Evolutionary conservation across 2,113 vertebrate species (phyloP).

Genomic region (Argyrosomus japonicus): DNA sequence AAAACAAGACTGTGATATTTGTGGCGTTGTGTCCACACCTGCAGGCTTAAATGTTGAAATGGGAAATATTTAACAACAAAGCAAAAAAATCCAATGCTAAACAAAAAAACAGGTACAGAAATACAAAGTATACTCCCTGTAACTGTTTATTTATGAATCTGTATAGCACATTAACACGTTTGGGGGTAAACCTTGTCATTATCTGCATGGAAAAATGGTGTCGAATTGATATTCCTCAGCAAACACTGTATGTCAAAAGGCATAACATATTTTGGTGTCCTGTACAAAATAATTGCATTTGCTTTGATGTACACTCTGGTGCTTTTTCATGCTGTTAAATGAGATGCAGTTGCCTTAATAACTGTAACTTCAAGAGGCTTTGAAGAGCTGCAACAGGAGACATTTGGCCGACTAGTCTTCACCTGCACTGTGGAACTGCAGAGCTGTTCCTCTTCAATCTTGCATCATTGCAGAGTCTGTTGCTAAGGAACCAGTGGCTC

Average conservation of each 20-base stretch:
- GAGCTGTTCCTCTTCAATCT: conserved; percentile 78
- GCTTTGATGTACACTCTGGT: conserved; percentile 18
- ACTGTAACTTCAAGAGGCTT: conserved; percentile 34
- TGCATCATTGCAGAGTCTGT: conserved; percentile 85
- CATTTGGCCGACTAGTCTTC: conserved; percentile 63
- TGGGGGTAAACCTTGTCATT: background rate
- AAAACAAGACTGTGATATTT: background rate
- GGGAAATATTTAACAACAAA: conserved; percentile 16
- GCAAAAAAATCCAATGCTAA: background rate
- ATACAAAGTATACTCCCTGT: background rate
- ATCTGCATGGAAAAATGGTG: background rate
- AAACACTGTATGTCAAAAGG: background rate
- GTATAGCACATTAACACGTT: background rate
- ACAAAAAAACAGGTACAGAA: background rate
- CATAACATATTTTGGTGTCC: conserved; percentile 1
- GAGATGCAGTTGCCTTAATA: conserved; percentile 34
- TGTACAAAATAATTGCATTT: background rate
- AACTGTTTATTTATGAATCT: background rate
- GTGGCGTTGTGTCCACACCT: conserved; percentile 11
- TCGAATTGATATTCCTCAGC: conserved; percentile 15
- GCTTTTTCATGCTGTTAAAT: conserved; percentile 21
- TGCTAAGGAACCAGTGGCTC: conserved; percentile 85
- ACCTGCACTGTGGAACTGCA: conserved; percentile 82
- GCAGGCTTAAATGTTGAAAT: conserved; percentile 21
- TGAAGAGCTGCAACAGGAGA: conserved; percentile 56